Evolutionary conservation across 1,140 invertebrate genomes (phyloP), one percentile per base, ranked within the genome.

Genomic region (Cryptotermes secundus): DNA sequence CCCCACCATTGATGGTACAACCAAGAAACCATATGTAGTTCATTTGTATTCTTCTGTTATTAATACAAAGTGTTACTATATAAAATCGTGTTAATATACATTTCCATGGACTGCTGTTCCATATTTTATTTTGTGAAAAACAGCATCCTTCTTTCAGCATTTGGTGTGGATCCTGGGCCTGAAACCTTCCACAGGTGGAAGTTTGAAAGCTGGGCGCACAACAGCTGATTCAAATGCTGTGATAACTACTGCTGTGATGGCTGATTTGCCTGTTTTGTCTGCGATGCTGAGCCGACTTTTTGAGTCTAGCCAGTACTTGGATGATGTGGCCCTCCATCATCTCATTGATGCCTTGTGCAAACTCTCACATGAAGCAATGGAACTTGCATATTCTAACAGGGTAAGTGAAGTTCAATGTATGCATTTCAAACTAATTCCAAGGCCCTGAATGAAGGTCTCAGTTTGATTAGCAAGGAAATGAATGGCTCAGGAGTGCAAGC

Each of bases 151-250:
- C 12, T 36, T 90, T 14, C 89, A 99, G 92, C 98, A 99, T 91
- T 92, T 99, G 85, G 97, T 98, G 0, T 99, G 98, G 98, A 99
- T 99, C 87, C 91, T 99, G n/a, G 98, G 97, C 1, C 89, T 99
- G 79, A 99, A 99, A 89, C 96, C 97, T 3, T 97, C 97, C 0
- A 96, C 96, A 1, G 97, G 97, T 24, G 97, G 97, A 26, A 97
- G 96, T 87, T 92, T 99, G 85, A 98, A 97, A 91, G 95, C 95
- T 79, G 93, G 94, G 65, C 86, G 86, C 84, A 93, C 91, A 86
- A 92, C 95, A 1, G 96, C 90, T 85, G 90, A 97, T 87, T 93
- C 95, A 1, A 97, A 97, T 90, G 96, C 96, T n/a, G 96, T 98
- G 85, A 95, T 99, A 87, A 99, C 97, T 42, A 99, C 97, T 24